Percentiles rank a stretch among this genome's conserved stretches.
Evolutionary conservation across 2,797 vertebrate species (phyloP).

Genomic region (Macropodus opercularis): DNA sequence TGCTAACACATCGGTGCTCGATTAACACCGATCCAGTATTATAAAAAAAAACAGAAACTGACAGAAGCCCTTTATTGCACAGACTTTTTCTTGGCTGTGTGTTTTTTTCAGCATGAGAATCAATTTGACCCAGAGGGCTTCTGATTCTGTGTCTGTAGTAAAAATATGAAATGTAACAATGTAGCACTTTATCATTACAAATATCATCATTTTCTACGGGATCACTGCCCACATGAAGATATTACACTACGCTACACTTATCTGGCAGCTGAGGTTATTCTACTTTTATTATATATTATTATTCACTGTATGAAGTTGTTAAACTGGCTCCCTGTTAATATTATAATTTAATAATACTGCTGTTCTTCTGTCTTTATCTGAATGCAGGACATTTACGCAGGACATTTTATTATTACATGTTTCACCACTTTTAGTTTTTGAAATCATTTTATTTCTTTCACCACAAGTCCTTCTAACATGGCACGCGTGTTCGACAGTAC

Average conservation of each 20-base stretch:
- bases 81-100: not conserved
- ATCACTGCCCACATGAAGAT: not conserved
- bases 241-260: not conserved
- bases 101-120: too few species aligned
- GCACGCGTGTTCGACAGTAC: constrained; percentile 10
- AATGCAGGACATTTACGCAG: not conserved
- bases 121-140: too few species aligned
- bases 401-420: not conserved
- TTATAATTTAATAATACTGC: not conserved
- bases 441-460: not conserved
- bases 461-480: not conserved
- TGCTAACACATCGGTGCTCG: not conserved
- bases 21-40: not conserved
- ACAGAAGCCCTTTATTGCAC: too few species aligned
- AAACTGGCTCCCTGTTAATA: not conserved
- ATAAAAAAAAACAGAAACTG: too few species aligned
- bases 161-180: not conserved
- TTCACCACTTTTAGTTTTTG: not conserved
- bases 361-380: not conserved
- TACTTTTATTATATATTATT: not conserved
- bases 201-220: not conserved
- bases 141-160: not conserved
- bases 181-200: not conserved
- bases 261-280: not conserved
- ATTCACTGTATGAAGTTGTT: not conserved